Percentiles rank a stretch among this genome's conserved stretches.
Evolutionary conservation across 2,888 invertebrate genomes (phyloP).

Genomic region (Chydorus sphaericus): DNA sequence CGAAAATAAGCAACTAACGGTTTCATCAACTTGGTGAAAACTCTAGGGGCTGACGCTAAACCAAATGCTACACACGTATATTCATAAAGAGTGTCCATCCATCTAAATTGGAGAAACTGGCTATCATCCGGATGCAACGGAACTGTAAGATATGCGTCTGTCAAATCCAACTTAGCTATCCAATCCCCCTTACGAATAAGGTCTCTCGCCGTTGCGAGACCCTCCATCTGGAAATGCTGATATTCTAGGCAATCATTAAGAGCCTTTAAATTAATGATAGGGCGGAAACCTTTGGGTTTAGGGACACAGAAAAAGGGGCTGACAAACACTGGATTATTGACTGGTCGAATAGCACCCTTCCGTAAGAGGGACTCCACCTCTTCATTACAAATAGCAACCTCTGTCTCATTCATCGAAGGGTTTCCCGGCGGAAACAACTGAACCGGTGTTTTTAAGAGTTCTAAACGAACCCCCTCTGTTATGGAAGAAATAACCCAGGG

Average conservation of each 20-base stretch:
- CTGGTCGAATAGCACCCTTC: too few species aligned
- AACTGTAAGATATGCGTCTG: not conserved
- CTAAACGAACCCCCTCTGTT: too few species aligned
- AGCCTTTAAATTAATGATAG: not conserved
- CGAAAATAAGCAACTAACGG: not conserved
- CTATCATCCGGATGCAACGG: not conserved
- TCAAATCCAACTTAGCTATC: not conserved
- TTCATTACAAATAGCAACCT: too few species aligned
- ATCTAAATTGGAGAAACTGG: not conserved
- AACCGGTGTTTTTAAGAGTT: too few species aligned
- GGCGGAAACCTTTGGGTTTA: not conserved
- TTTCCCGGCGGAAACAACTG: too few species aligned
- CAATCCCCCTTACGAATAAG: not conserved
- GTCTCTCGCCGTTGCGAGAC: not conserved
- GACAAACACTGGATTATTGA: too few species aligned
- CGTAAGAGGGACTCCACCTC: too few species aligned
- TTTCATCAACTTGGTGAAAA: not conserved
- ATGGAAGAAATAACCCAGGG: too few species aligned
- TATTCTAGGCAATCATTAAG: not conserved
- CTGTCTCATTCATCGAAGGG: too few species aligned
- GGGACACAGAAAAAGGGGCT: too few species aligned
- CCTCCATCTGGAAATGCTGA: not conserved
- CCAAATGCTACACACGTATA: not conserved
- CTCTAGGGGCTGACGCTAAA: not conserved
- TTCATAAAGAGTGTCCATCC: not conserved